phyloP scores from a whole-genome alignment of 2,888 invertebrate genomes.

The Callimorpha dominula region DNA sequence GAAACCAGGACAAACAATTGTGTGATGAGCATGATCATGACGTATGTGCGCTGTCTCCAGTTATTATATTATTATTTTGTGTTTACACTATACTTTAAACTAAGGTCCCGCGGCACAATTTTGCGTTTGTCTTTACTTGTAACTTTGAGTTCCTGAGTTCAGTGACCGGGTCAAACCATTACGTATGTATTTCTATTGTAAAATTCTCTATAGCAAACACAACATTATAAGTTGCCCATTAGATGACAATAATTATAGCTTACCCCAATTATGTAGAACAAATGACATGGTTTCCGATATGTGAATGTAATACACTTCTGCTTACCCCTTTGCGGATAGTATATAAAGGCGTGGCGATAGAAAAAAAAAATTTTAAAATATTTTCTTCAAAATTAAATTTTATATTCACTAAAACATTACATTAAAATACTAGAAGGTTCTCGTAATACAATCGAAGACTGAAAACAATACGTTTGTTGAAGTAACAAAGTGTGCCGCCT shows the following conservation, averaged over 20 bases:
- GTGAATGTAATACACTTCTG: not conserved
- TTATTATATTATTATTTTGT: too few relatives aligned
- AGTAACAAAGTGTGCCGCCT: slow-evolving; percentile 67
- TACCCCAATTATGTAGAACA: not conserved
- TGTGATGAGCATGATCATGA: too few relatives aligned
- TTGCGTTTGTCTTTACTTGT: too few relatives aligned
- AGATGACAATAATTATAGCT: not conserved
- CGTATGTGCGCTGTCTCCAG: too few relatives aligned
- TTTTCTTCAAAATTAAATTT: slow-evolving; percentile 6
- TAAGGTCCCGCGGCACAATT: too few relatives aligned
- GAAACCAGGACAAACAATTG: too few relatives aligned
- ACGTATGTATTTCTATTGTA: not conserved
- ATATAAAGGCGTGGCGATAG: not conserved
- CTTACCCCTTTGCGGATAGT: not conserved
- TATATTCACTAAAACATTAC: slow-evolving; percentile 28
- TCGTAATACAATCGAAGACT: slow-evolving; percentile 54
- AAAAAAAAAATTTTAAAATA: not conserved
- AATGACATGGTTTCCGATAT: not conserved
- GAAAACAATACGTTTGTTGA: slow-evolving; percentile 65
- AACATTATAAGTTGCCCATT: not conserved
- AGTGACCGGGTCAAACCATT: too few relatives aligned
- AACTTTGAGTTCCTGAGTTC: too few relatives aligned
- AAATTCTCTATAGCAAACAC: not conserved
- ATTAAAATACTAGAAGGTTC: slow-evolving; percentile 42
- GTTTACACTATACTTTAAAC: too few relatives aligned